Evolutionary conservation across 2,888 invertebrate genomes (phyloP), one percentile per base, ranked within the genome.

Genomic region (Cryptocheilus praepositus): DNA sequence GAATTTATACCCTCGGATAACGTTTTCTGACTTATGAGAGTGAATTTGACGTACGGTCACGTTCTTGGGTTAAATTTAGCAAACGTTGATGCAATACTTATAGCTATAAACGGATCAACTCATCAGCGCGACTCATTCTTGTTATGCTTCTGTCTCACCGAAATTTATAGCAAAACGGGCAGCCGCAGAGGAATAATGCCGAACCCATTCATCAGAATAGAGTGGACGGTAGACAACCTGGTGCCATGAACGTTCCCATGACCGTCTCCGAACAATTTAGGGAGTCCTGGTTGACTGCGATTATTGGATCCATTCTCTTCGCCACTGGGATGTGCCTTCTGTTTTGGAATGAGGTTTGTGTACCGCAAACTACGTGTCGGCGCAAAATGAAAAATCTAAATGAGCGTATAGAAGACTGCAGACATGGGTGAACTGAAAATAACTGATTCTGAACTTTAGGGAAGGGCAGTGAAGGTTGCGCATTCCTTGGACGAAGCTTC

Each of bases 271-370:
- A 91, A 78, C 93, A 94, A 81, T 93, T 94, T 74, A 92, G 91
- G 83, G 90, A 92, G 81, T 93, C 92, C 70, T 95, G 95, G 95
- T 84, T 95, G 3, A 93, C 94, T 45, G 93, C 94, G 56, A 85
- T 93, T 19, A 91, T 95, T 70, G 95, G 95, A 60, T 86, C 92
- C 45, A 83, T 92, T 61, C 89, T 95, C 53, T 93, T 94, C 84
- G 86, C 91, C 28, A 91, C 91, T 45, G 95, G 95, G 43, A 91
- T 92, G 76, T 93, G 92, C 82, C 90, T 96, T 21, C 89, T 96
- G 58, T 91, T 95, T 84, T 96, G 95, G 95, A 95, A 96, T 87
- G 97, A 97, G 92, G 96, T 95, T n/a, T n/a, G n/a, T n/a, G n/a
- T n/a, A n/a, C n/a, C n/a, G n/a, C n/a, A n/a, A n/a, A n/a, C n/a